Conservation (phyloP, 2,888 invertebrate genomes). For the Schizaphis graminum region DNA sequence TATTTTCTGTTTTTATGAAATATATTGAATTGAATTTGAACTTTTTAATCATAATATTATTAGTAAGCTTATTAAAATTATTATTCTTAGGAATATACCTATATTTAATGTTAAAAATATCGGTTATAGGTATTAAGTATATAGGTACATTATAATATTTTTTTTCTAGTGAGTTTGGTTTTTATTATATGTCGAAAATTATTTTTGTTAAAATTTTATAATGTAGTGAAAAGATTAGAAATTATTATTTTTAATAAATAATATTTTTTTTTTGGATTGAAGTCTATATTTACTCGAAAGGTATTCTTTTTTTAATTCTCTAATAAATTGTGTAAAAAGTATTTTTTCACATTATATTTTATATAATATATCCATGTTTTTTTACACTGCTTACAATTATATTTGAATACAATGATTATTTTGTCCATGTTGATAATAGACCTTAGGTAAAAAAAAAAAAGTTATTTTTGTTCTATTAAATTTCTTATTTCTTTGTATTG, state of each 20-base stretch:
- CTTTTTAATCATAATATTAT: not conserved
- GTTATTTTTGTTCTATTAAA: not conserved
- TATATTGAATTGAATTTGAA: not conserved
- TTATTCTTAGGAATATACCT: not conserved
- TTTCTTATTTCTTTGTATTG: not conserved
- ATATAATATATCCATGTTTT: not conserved
- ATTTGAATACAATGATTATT: not conserved
- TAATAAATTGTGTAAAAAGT: not conserved
- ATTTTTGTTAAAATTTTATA: not conserved
- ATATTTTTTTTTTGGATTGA: not conserved
- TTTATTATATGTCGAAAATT: not conserved
- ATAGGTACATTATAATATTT: not conserved
- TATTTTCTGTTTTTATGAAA: too few relatives aligned
- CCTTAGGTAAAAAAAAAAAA: not conserved
- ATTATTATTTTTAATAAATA: not conserved
- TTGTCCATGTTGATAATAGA: not conserved
- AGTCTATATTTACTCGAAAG: not conserved
- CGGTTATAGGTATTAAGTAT: not conserved
- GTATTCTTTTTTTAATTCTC: not conserved
- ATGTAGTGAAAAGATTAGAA: not conserved
- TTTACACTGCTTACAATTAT: not conserved
- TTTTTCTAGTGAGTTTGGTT: not conserved
- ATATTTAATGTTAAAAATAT: not conserved
- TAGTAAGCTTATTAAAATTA: not conserved
- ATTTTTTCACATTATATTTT: not conserved